Evolutionary conservation across 2,888 invertebrate genomes (phyloP).

Genomic region (Mythimna albipuncta): DNA sequence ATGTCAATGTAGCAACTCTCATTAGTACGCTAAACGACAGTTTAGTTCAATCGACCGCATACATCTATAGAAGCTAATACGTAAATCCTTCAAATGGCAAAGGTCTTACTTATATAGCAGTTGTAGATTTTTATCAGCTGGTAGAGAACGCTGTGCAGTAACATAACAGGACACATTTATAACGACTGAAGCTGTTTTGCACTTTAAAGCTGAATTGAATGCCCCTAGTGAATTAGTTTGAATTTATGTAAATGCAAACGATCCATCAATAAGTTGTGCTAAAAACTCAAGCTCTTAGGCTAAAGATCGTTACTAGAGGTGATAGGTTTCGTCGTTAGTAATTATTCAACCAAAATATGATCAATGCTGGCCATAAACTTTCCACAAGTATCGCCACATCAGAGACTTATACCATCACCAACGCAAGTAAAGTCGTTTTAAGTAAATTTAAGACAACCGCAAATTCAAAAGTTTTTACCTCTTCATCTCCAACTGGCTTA

Average conservation of each 20-base stretch:
- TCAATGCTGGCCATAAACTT: neutral
- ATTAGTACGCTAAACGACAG: constrained; percentile 41
- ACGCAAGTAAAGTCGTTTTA: neutral
- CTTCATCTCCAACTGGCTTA: neutral
- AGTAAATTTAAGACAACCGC: neutral
- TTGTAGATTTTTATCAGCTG: neutral
- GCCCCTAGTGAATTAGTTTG: neutral
- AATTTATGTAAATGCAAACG: neutral
- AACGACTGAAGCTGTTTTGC: neutral
- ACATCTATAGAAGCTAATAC: constrained; percentile 6
- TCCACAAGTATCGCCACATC: neutral
- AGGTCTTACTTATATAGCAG: neutral
- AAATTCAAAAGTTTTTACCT: neutral
- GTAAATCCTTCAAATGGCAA: constrained; percentile 13
- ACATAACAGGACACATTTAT: neutral
- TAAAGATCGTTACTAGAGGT: neutral
- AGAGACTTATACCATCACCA: neutral
- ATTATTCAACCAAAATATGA: neutral
- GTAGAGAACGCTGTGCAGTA: constrained; percentile 1
- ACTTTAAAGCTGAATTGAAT: neutral
- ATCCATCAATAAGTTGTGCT: neutral
- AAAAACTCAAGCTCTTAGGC: neutral
- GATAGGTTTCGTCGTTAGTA: neutral
- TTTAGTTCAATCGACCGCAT: constrained; percentile 21
- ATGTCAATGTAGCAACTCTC: constrained; percentile 33